Percentiles rank a stretch among this genome's conserved stretches.
phyloP scores from a whole-genome alignment of 1,140 invertebrate genomes.

The Leptinotarsa texana region DNA sequence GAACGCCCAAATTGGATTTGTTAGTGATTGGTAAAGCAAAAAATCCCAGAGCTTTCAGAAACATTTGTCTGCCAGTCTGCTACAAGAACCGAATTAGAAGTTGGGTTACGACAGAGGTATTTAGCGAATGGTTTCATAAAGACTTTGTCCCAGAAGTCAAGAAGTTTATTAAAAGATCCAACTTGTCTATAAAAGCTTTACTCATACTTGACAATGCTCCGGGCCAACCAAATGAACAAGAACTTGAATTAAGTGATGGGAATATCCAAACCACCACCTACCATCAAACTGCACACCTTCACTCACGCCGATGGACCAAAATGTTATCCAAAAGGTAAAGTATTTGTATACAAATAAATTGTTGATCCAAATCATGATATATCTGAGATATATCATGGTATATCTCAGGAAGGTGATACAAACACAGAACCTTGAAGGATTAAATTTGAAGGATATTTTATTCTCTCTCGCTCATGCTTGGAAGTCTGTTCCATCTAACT shows the following conservation, averaged over 20 bases:
- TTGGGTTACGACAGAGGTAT: constrained; percentile 42
- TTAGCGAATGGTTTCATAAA: constrained; percentile 50
- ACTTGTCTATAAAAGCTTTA: constrained; percentile 29
- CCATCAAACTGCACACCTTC: no score
- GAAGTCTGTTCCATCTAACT: no score
- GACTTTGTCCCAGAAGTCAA: constrained; percentile 51
- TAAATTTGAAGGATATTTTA: no score
- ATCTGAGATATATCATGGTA: no score
- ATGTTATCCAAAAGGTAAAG: no score
- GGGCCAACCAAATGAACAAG: constrained; percentile 38
- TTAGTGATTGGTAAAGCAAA: constrained; percentile 50
- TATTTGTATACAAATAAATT: no score
- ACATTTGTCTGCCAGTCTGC: background rate
- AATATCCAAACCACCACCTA: constrained; percentile 42
- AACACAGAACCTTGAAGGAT: no score
- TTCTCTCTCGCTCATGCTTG: no score
- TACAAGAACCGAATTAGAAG: constrained; percentile 46
- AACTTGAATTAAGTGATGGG: constrained; percentile 32
- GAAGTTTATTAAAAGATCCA: constrained; percentile 29
- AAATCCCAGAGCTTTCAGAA: constrained; percentile 42
- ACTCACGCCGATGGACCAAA: no score
- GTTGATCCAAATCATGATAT: no score
- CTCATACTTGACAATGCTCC: constrained; percentile 49
- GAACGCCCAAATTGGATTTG: constrained; percentile 51
- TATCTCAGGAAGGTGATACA: no score